These are phyloP conservation scores for Chrysina gloriosa DNA, from an alignment of 2,888 invertebrate genomes.

Conservation along the genomic window DNA sequence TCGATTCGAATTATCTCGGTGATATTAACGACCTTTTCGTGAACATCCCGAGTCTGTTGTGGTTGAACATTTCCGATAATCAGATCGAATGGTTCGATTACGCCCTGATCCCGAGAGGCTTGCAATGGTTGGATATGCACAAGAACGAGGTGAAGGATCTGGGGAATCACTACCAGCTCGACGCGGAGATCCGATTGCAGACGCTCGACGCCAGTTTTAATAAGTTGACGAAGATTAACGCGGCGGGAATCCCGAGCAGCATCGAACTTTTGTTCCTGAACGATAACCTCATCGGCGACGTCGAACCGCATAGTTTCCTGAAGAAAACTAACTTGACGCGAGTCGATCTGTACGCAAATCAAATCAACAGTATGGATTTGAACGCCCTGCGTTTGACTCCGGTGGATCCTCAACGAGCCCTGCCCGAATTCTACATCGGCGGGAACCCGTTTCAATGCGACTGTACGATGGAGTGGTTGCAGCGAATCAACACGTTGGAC, in stretches of 20 bases:
- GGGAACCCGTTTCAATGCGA: conserved; percentile 95
- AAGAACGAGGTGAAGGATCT: conserved; percentile 85
- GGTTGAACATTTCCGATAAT: conserved; percentile 94
- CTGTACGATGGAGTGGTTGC: conserved; percentile 96
- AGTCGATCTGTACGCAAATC: conserved; percentile 93
- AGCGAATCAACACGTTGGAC: conserved; percentile 87
- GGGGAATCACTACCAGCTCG: conserved; percentile 78
- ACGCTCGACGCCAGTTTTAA: conserved; percentile 93
- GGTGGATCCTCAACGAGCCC: conserved; percentile 78
- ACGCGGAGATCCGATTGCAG: conserved; percentile 79
- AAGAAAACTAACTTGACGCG: conserved; percentile 89
- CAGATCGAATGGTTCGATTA: conserved; percentile 90
- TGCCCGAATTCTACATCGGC: conserved; percentile 93
- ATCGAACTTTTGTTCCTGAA: conserved; percentile 88
- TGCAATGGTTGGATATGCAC: conserved; percentile 91
- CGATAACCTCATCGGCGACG: conserved; percentile 86
- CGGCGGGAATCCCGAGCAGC: conserved; percentile 83
- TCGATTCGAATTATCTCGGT: conserved; percentile 86
- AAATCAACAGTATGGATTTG: conserved; percentile 89
- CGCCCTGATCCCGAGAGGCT: conserved; percentile 80
- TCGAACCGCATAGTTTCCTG: conserved; percentile 90
- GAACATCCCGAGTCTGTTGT: conserved; percentile 84
- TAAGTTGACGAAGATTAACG: conserved; percentile 81
- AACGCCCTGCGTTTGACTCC: conserved; percentile 87
- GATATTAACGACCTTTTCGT: conserved; percentile 87